These are phyloP conservation scores for Apodemia zela DNA, from an alignment of 2,888 invertebrate genomes.

Conservation along the genomic window DNA sequence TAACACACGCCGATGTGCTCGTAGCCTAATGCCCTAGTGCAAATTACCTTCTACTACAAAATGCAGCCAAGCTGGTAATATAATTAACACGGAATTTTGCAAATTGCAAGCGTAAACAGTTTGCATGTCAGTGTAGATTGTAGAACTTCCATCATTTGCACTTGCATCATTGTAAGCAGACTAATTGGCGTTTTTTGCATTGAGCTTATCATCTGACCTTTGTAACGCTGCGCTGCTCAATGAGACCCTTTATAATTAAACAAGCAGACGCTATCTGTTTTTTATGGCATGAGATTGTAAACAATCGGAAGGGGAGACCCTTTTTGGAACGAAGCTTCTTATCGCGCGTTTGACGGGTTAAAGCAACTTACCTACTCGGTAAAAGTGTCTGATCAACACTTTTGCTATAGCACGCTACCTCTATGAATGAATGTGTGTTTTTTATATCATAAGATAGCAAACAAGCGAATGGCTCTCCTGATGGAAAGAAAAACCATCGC, in stretches of 20 bases:
- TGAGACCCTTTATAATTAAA: neutral
- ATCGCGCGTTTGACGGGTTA: no score
- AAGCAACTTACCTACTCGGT: no score
- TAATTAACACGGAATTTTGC: neutral
- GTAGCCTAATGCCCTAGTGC: no score
- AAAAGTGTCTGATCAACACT: no score
- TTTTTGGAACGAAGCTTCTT: no score
- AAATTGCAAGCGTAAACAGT: neutral
- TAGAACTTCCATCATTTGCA: neutral
- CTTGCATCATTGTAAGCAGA: neutral
- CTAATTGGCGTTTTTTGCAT: slow-evolving; percentile 5
- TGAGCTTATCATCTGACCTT: slow-evolving; percentile 1
- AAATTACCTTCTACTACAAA: neutral
- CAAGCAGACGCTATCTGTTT: neutral
- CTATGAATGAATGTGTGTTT: no score
- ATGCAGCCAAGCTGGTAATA: neutral
- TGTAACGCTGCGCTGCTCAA: neutral
- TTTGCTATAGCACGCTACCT: no score
- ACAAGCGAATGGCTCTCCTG: no score
- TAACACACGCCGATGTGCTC: no score
- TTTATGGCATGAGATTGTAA: neutral
- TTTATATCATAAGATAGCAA: no score
- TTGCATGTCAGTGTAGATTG: no score
- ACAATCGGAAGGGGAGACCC: neutral
- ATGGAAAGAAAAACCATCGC: no score